A percentile compares a stretch with the other conserved stretches of the same genome.
These are phyloP conservation scores for Bubo scandiacus DNA, from an alignment of 2,113 vertebrate genomes.

Conservation along the genomic window DNA sequence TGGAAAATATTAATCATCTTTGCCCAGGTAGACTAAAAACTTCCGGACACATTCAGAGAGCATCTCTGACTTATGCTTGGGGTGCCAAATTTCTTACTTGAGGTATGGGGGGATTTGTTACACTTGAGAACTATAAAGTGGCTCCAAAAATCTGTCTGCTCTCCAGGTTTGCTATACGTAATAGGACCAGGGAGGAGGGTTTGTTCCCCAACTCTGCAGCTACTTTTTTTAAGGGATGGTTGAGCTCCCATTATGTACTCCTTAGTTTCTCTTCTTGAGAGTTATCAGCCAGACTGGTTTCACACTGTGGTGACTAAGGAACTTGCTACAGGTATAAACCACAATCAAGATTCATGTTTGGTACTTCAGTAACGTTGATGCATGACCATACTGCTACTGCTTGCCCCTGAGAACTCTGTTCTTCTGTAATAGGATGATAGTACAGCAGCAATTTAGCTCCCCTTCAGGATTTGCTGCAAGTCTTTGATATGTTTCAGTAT, in stretches of 20 bases:
- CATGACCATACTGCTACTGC: not conserved
- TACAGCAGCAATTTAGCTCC: not conserved
- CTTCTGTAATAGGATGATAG: not conserved
- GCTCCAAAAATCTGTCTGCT: not conserved
- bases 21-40: not conserved
- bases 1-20: not conserved
- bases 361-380: not conserved
- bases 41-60: not conserved
- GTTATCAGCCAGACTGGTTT: not conserved
- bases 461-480: not conserved
- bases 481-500: not conserved
- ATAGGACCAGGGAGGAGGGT: not conserved
- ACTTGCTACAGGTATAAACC: not conserved
- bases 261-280: not conserved
- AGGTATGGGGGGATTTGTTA: not conserved
- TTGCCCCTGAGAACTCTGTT: not conserved
- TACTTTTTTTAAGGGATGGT: not conserved
- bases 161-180: not conserved
- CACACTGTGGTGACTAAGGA: not conserved
- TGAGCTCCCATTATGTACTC: not conserved
- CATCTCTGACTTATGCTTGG: not conserved
- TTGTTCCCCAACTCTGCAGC: not conserved
- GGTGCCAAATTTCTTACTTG: not conserved
- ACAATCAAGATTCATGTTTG: not conserved
- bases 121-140: not conserved